Percentiles rank a stretch among this genome's conserved stretches.
Conservation (phyloP, 2,888 invertebrate genomes). For the Hermodice carunculata region DNA sequence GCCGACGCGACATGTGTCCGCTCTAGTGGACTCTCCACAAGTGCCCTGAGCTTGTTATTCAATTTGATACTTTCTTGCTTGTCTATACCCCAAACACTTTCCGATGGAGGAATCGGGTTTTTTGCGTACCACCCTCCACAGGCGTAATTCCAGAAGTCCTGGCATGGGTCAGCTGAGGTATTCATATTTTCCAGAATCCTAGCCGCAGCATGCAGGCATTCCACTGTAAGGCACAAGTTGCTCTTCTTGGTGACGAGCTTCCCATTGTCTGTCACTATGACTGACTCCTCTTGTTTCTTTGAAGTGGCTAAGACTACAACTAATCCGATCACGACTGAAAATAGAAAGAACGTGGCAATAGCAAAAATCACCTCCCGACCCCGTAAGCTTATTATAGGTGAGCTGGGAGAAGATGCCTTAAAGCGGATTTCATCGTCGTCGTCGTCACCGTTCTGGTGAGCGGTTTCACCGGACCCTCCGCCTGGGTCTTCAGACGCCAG, state of each 20-base stretch:
- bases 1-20: slow-evolving; percentile 2
- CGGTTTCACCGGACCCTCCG: too few species aligned
- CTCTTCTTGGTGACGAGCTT: too few species aligned
- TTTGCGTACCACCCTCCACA: slow-evolving; percentile 70
- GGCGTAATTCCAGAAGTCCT: slow-evolving; percentile 87
- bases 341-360: slow-evolving; percentile 42
- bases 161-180: slow-evolving; percentile 81
- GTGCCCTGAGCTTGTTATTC: neutral
- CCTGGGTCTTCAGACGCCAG: too few species aligned
- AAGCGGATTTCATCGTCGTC: slow-evolving; percentile 15
- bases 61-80: neutral
- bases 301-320: slow-evolving; percentile 34
- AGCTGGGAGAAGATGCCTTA: slow-evolving; percentile 25
- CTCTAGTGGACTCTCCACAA: slow-evolving; percentile 11
- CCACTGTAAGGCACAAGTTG: slow-evolving; percentile 6
- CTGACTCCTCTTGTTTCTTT: neutral
- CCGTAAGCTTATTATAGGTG: slow-evolving; percentile 38
- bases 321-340: slow-evolving; percentile 39
- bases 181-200: slow-evolving; percentile 75
- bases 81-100: slow-evolving; percentile 23
- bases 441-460: too few species aligned
- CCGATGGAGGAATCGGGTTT: slow-evolving; percentile 21
- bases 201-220: slow-evolving; percentile 24
- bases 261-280: neutral
- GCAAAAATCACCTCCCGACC: slow-evolving; percentile 46